Evolutionary conservation across 2,888 invertebrate genomes (phyloP).

Genomic region (Byasa hedistus): DNA sequence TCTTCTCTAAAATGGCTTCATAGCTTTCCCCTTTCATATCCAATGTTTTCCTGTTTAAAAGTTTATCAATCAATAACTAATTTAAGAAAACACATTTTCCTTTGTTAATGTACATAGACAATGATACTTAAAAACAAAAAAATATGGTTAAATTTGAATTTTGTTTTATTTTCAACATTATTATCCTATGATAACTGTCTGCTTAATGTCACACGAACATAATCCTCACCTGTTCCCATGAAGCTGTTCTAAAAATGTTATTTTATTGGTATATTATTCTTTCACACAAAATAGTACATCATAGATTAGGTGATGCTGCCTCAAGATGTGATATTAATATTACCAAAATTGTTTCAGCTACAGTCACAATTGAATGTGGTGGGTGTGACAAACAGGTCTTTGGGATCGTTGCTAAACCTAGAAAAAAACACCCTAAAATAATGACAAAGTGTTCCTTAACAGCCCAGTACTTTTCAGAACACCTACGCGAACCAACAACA

Average conservation of each 20-base stretch:
- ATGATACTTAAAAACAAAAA: constrained; percentile 44
- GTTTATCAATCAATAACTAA: constrained; percentile 40
- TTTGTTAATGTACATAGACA: constrained; percentile 47
- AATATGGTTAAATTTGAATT: constrained; percentile 44
- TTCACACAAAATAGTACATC: constrained; percentile 76
- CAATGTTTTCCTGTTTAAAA: constrained; percentile 84
- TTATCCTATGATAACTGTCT: constrained; percentile 52
- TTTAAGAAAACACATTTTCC: constrained; percentile 44
- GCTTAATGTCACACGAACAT: constrained; percentile 70
- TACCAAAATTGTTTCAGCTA: constrained; percentile 69
- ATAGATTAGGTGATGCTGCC: constrained; percentile 72
- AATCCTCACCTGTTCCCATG: constrained; percentile 78
- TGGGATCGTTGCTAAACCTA: constrained; percentile 69
- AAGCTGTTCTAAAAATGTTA: constrained; percentile 79
- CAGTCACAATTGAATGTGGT: constrained; percentile 61
- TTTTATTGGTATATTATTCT: constrained; percentile 73
- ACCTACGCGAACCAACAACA: constrained; percentile 46
- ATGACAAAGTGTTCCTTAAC: constrained; percentile 52
- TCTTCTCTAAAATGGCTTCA: constrained; percentile 90
- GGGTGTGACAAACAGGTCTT: constrained; percentile 63
- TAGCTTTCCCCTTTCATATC: constrained; percentile 89
- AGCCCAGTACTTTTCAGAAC: constrained; percentile 45
- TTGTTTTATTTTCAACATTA: constrained; percentile 48
- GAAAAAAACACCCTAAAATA: constrained; percentile 80
- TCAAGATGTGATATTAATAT: constrained; percentile 74